These are phyloP conservation scores for Drosophila pseudotakahashii DNA, from an alignment of 2,888 invertebrate genomes.

Conservation along the genomic window DNA sequence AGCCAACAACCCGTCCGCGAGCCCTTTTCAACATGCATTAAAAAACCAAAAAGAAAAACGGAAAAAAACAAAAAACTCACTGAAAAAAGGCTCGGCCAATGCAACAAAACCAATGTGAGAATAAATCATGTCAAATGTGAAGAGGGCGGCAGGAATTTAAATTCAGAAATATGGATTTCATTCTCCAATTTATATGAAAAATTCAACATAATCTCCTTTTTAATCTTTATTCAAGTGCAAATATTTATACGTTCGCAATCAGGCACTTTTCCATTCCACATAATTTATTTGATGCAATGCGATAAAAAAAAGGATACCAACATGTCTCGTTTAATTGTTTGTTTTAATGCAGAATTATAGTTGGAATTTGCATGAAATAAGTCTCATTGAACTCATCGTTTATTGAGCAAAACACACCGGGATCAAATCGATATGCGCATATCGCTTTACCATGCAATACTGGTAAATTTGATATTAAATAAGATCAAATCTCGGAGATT, in stretches of 20 bases:
- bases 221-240: constrained; percentile 21
- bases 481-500: too few species aligned
- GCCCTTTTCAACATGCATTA: constrained; percentile 24
- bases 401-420: background rate
- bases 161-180: constrained; percentile 22
- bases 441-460: too few species aligned
- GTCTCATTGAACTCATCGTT: background rate
- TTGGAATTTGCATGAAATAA: background rate
- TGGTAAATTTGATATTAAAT: too few species aligned
- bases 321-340: background rate
- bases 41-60: constrained; percentile 6
- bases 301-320: background rate
- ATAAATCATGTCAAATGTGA: constrained; percentile 26
- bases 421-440: too few species aligned
- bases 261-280: background rate
- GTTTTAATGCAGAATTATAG: background rate
- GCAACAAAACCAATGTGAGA: background rate
- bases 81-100: constrained; percentile 10
- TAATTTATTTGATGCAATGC: constrained; percentile 8
- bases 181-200: constrained; percentile 17
- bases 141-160: constrained; percentile 23
- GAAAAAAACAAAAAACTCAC: constrained; percentile 7
- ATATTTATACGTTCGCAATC: constrained; percentile 20
- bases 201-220: constrained; percentile 10
- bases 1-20: background rate